Evolutionary conservation across 1,140 invertebrate species (phyloP).

Genomic region (Bombus cullumanus): DNA sequence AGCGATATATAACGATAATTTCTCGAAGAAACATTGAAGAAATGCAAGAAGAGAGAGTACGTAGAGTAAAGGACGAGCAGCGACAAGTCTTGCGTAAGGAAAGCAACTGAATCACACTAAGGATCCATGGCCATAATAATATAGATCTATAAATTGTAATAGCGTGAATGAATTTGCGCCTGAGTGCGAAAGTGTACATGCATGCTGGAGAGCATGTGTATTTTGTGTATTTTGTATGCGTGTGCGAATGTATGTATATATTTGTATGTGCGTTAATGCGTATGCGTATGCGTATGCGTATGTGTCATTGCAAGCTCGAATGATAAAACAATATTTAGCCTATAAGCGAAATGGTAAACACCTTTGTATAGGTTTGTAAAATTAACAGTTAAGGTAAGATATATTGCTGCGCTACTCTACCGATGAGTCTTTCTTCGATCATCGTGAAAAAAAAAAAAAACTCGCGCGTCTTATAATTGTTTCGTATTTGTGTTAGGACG

Average conservation of each 20-base stretch:
- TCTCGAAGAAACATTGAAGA: background rate
- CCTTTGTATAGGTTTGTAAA: constrained; percentile 61
- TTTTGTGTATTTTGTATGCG: background rate
- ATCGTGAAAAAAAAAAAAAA: background rate
- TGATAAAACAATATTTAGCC: constrained; percentile 68
- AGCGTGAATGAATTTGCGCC: constrained; percentile 15
- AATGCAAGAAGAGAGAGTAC: background rate
- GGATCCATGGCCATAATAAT: constrained; percentile 72
- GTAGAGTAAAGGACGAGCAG: background rate
- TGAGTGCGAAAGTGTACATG: background rate
- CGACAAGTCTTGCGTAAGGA: constrained; percentile 5
- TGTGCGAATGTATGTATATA: background rate
- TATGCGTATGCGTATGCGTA: constrained; percentile 16
- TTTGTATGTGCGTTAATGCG: background rate
- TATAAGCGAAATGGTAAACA: constrained; percentile 64
- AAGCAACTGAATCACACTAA: background rate
- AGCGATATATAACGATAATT: background rate
- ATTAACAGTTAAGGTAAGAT: constrained; percentile 48
- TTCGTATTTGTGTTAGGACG: background rate
- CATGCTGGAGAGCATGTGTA: background rate
- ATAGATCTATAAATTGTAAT: constrained; percentile 65
- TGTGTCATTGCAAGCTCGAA: constrained; percentile 5
- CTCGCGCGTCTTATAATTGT: background rate
- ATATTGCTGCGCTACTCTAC: constrained; percentile 48
- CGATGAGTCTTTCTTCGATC: constrained; percentile 19